Evolutionary conservation across 2,113 vertebrate species (phyloP).

Genomic region (Ceyx cyanopectus): DNA sequence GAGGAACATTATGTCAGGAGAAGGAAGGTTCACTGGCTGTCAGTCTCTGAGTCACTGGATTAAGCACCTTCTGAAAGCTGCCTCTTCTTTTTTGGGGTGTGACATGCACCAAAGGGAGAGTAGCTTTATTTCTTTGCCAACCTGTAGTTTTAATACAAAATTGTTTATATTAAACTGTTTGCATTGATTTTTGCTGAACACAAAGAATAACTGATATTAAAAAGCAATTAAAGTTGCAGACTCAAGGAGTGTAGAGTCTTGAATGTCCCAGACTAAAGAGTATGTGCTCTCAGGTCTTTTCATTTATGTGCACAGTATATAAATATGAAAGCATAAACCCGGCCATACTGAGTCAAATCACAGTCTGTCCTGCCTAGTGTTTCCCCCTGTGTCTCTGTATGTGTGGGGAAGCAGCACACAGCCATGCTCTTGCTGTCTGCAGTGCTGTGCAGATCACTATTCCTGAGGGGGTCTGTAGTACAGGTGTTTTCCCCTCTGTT

Average conservation of each 20-base stretch:
- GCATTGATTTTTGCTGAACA: not conserved
- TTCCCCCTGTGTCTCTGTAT: not conserved
- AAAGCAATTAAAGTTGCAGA: not conserved
- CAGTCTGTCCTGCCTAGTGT: not conserved
- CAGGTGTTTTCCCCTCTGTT: not conserved
- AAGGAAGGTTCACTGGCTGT: not conserved
- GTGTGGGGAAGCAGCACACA: not conserved
- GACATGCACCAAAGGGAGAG: not conserved
- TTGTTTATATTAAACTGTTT: not conserved
- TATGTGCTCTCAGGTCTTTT: not conserved
- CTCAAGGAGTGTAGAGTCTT: not conserved
- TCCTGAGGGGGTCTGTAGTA: not conserved
- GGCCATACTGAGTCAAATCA: not conserved
- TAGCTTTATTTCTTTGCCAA: slow-evolving; percentile 9
- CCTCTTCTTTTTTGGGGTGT: not conserved
- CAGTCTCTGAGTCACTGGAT: not conserved
- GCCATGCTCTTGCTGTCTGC: not conserved
- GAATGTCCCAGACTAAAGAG: not conserved
- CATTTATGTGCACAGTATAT: not conserved
- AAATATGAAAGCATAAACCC: not conserved
- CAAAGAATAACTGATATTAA: not conserved
- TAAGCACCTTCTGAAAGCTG: slow-evolving; percentile 3
- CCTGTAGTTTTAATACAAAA: not conserved
- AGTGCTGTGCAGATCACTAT: not conserved
- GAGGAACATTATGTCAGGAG: not conserved